Percentiles rank a stretch among this genome's conserved stretches.
phyloP scores from a whole-genome alignment of 2,113 vertebrate species.

The Halichoeres trimaculatus region DNA sequence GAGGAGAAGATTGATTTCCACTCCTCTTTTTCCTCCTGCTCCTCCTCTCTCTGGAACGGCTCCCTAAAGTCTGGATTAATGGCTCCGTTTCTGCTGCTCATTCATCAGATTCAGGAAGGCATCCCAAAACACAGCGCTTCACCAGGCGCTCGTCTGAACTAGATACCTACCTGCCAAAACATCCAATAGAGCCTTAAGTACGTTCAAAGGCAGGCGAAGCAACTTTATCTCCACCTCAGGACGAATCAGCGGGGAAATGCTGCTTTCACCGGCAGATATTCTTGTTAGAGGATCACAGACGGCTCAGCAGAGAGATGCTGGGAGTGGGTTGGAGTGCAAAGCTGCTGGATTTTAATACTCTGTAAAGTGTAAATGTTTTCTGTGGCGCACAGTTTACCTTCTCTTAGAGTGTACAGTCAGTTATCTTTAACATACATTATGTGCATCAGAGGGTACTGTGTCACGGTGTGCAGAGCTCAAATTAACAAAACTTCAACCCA shows the following conservation, averaged over 20 bases:
- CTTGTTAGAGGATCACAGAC: conserved; percentile 19
- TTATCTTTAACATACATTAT: no score
- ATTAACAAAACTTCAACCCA: no score
- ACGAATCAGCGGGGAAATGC: conserved; percentile 22
- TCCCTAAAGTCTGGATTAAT: conserved; percentile 77
- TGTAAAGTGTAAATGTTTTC: no score
- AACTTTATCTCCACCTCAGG: conserved; percentile 54
- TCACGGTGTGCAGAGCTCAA: no score
- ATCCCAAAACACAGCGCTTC: conserved; percentile 69
- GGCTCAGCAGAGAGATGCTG: neutral
- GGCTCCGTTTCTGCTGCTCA: conserved; percentile 69
- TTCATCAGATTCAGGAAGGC: conserved; percentile 69
- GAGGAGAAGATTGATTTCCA: conserved; percentile 82
- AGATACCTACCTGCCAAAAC: conserved; percentile 65
- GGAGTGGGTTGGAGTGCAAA: neutral
- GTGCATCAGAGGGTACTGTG: no score
- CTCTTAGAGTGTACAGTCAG: no score
- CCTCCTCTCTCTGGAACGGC: conserved; percentile 47
- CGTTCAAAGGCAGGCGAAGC: conserved; percentile 51
- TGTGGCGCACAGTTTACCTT: no score
- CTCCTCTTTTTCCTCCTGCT: conserved; percentile 62
- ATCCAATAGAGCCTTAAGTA: conserved; percentile 57
- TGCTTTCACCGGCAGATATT: neutral
- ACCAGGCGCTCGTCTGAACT: conserved; percentile 50
- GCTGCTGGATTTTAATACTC: neutral